phyloP scores from a whole-genome alignment of 2,888 invertebrate genomes.

The Melikaiella ostensackeni region DNA sequence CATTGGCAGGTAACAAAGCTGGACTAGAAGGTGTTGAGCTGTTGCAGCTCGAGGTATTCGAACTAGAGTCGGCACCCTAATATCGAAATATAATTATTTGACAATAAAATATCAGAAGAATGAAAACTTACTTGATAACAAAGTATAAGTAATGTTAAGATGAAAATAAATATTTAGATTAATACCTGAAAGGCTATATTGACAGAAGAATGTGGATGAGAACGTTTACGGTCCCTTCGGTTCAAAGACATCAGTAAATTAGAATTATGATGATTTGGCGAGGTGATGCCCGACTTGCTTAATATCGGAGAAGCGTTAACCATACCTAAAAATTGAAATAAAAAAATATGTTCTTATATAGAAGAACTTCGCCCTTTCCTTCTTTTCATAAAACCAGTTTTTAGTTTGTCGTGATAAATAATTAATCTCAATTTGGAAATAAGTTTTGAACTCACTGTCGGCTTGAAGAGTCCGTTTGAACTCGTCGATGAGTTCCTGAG shows the following conservation, averaged over 20 bases:
- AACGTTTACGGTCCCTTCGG: conserved; percentile 79
- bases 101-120: conserved; percentile 48
- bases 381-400: conserved; percentile 3
- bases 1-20: conserved; percentile 82
- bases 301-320: conserved; percentile 78
- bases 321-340: conserved; percentile 61
- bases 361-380: neutral
- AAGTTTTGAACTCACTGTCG: conserved; percentile 77
- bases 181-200: conserved; percentile 81
- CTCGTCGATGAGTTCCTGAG: conserved; percentile 89
- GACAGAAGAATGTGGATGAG: conserved; percentile 80
- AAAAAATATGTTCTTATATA: too few relatives aligned
- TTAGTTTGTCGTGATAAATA: conserved; percentile 24
- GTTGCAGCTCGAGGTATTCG: conserved; percentile 96
- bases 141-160: neutral
- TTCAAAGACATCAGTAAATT: conserved; percentile 71
- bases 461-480: conserved; percentile 87
- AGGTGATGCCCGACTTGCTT: conserved; percentile 76
- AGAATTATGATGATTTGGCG: conserved; percentile 74
- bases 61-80: conserved; percentile 91
- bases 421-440: conserved; percentile 38
- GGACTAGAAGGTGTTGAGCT: conserved; percentile 98
- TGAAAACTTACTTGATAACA: conserved; percentile 1
- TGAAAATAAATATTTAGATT: conserved; percentile 21
- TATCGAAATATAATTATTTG: conserved; percentile 51